Evolutionary conservation across 2,113 vertebrate genomes (phyloP), one percentile per base, ranked within the genome.

Genomic region (Entosphenus tridentatus): DNA sequence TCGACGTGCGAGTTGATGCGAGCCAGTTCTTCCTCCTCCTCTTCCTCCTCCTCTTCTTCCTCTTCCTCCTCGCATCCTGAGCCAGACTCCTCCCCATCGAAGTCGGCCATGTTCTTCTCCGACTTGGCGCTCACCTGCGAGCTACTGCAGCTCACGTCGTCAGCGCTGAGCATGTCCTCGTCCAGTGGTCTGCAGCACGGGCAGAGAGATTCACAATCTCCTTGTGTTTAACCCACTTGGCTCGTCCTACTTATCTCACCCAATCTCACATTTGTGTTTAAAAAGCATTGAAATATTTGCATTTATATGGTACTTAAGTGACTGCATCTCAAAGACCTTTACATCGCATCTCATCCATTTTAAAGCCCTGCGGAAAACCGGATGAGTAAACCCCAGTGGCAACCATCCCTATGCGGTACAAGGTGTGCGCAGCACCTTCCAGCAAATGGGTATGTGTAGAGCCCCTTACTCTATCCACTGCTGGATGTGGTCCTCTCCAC

Each of bases 81-180:
- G 72, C 92, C 93, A 14, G 93, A 98, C 75, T 98, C 93, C 72
- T 97, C 93, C 3, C 93, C 93, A 71, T 96, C 93, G 72, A 98
- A 98, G 79, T 98, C 93, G 10, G 93, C 92, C 93, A 98, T 98
- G 73, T 98, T 98, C 79, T 98, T 98, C 81, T 98, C 93, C 1
- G 93, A 98, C 79, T 98, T 98, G 75, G 93, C 93, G 76, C 93
- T 98, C 78, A 98, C 88, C 82, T 98, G 93, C 21, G 92, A 96
- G 77, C 93, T 98, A 79, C 92, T 96, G 77, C 93, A 98, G 77
- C 90, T 96, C 73, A 98, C 92, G 69, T 98, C 93, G 71, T 98
- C 93, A 3, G 93, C 92, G 67, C 92, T 96, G 73, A 98, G 78
- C 92, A 96, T 96, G 79, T 98, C 93, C 80, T 98, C 93, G 68